Conservation (phyloP, 2,888 invertebrate species). For the Gerris lacustris region DNA sequence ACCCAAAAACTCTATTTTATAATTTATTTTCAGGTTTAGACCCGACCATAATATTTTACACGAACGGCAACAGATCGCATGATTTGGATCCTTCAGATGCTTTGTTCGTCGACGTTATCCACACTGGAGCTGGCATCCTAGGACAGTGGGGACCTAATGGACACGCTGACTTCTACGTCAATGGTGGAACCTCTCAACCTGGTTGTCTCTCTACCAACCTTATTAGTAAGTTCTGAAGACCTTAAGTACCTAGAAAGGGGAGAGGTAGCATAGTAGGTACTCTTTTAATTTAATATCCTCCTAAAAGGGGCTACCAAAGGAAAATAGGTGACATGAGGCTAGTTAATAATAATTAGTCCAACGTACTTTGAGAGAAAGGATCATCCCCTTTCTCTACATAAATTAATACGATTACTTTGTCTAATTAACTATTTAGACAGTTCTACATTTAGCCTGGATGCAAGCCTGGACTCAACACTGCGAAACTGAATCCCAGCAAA, state of each 20-base stretch:
- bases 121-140: slow-evolving; percentile 75
- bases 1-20: too few species aligned
- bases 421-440: too few species aligned
- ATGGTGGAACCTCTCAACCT: slow-evolving; percentile 77
- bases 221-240: slow-evolving; percentile 50
- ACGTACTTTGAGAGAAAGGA: too few species aligned
- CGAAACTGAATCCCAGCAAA: too few species aligned
- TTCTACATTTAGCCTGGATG: too few species aligned
- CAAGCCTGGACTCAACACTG: too few species aligned
- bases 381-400: too few species aligned
- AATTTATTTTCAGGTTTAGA: slow-evolving; percentile 50
- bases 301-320: too few species aligned
- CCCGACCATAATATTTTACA: slow-evolving; percentile 76
- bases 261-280: background rate
- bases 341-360: too few species aligned
- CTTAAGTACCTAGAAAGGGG: background rate
- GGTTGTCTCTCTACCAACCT: slow-evolving; percentile 71
- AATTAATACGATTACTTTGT: too few species aligned
- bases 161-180: slow-evolving; percentile 79
- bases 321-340: too few species aligned
- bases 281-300: too few species aligned
- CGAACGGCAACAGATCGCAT: slow-evolving; percentile 64
- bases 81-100: slow-evolving; percentile 71
- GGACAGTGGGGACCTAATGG: slow-evolving; percentile 84
- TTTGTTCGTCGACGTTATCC: slow-evolving; percentile 68